phyloP scores from a whole-genome alignment of 2,113 vertebrate genomes.

The Progne subis region DNA sequence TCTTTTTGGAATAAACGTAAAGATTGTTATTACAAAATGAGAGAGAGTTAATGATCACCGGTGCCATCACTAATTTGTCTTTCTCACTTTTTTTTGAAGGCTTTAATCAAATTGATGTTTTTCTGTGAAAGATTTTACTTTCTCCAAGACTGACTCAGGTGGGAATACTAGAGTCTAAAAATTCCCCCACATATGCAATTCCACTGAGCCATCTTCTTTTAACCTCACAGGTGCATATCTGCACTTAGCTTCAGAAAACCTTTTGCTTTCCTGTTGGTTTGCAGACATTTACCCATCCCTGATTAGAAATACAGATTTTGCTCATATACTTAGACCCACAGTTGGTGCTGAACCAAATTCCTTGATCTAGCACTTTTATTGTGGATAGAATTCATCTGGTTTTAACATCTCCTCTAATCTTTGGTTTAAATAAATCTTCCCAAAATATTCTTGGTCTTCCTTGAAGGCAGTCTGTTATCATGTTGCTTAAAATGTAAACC shows the following conservation, averaged over 20 bases:
- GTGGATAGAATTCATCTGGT: background rate
- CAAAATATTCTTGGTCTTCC: conserved; percentile 27
- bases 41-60: fast-evolving
- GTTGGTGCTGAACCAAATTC: background rate
- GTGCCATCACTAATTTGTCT: background rate
- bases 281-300: background rate
- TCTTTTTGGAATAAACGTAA: background rate
- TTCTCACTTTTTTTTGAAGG: background rate
- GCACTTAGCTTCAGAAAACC: background rate
- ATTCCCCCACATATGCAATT: background rate
- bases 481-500: conserved; percentile 68
- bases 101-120: background rate
- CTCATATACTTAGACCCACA: background rate
- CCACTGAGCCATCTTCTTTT: background rate
- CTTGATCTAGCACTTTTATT: background rate
- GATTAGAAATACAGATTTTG: conserved; percentile 1
- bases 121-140: background rate
- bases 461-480: conserved; percentile 53
- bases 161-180: background rate
- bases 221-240: background rate
- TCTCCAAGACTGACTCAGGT: background rate
- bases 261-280: background rate
- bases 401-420: conserved; percentile 27
- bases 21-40: background rate
- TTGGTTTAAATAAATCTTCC: conserved; percentile 54